Conservation (phyloP, 2,113 vertebrate species). For the Elephas maximus region DNA sequence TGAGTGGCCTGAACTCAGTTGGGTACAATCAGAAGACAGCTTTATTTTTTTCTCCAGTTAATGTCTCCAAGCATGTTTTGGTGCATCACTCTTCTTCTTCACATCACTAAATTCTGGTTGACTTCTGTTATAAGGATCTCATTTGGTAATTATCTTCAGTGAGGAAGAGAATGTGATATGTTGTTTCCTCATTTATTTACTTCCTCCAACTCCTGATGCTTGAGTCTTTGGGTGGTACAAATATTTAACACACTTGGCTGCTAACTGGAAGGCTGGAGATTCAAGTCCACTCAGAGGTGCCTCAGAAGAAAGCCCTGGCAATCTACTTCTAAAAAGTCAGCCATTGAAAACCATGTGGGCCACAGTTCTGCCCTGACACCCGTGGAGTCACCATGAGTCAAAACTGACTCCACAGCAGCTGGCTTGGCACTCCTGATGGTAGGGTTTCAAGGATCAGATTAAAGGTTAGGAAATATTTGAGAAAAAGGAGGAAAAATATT, state of each 20-base stretch:
- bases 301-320: not conserved
- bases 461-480: not conserved
- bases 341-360: not conserved
- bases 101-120: not conserved
- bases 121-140: not conserved
- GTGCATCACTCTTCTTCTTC: not conserved
- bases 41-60: not conserved
- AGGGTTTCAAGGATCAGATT: not conserved
- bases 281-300: not conserved
- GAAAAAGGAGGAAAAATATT: not conserved
- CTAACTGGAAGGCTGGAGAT: not conserved
- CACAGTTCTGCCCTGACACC: not conserved
- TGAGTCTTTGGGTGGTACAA: not conserved
- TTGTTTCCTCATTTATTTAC: accelerated
- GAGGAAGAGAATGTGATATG: not conserved
- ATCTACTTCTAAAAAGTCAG: not conserved
- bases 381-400: not conserved
- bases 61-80: not conserved
- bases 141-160: not conserved
- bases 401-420: not conserved
- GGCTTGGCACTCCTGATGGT: not conserved
- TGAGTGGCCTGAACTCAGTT: not conserved
- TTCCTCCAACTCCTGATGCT: not conserved
- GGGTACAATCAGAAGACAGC: not conserved
- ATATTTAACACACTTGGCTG: not conserved